Percentiles rank a stretch among this genome's conserved stretches.
phyloP scores from a whole-genome alignment of 2,888 invertebrate genomes.

The Notodonta ziczac region DNA sequence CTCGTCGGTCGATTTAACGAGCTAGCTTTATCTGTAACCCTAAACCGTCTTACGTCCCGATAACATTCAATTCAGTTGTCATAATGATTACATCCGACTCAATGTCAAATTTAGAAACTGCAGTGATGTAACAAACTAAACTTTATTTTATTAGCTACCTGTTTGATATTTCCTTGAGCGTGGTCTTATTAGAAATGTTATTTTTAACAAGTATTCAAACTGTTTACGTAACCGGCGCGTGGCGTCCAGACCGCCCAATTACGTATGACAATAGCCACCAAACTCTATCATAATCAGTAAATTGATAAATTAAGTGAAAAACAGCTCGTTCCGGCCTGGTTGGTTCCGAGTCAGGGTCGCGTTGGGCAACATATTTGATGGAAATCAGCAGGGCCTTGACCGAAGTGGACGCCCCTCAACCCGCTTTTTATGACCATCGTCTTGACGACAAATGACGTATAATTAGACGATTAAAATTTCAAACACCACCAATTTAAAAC shows the following conservation, averaged over 20 bases:
- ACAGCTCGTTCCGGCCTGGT: constrained; percentile 78
- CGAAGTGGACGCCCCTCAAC: constrained; percentile 70
- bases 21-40: neutral
- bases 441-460: constrained; percentile 42
- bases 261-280: constrained; percentile 28
- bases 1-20: neutral
- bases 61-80: constrained; percentile 3
- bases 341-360: constrained; percentile 74
- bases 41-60: neutral
- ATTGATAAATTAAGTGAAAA: constrained; percentile 71
- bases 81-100: neutral
- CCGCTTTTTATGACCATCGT: constrained; percentile 56
- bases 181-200: neutral
- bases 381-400: constrained; percentile 76
- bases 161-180: neutral
- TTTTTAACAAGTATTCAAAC: neutral
- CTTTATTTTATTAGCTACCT: neutral
- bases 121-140: neutral
- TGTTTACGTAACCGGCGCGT: neutral
- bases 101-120: constrained; percentile 7
- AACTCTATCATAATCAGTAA: constrained; percentile 47
- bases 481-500: constrained; percentile 12
- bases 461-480: constrained; percentile 34
- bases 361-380: constrained; percentile 72
- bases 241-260: constrained; percentile 15